Evolutionary conservation across 1,140 invertebrate genomes (phyloP).

Genomic region (Popillia japonica): DNA sequence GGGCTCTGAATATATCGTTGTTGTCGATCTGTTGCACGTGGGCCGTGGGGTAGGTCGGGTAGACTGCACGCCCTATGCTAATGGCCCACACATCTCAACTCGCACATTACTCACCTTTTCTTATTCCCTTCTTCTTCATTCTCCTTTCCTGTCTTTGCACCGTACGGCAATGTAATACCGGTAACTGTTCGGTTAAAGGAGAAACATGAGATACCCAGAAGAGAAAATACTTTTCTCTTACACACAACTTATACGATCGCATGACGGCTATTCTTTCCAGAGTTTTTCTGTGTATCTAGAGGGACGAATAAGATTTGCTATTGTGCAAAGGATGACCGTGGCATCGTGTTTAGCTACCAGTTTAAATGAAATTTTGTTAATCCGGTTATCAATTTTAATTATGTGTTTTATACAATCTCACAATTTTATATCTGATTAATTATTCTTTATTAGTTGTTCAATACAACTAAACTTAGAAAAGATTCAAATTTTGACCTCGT

Average conservation of each 20-base stretch:
- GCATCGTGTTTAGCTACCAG: background rate
- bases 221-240: background rate
- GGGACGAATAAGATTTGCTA: background rate
- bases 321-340: background rate
- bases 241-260: background rate
- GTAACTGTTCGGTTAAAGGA: background rate
- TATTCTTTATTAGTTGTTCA: too few species aligned
- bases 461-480: too few species aligned
- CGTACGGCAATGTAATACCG: background rate
- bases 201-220: background rate
- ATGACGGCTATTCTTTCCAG: background rate
- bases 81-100: slow-evolving; percentile 45
- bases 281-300: background rate
- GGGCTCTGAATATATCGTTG: slow-evolving; percentile 2
- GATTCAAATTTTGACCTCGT: too few species aligned
- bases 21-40: slow-evolving; percentile 47
- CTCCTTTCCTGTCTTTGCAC: background rate
- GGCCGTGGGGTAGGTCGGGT: slow-evolving; percentile 48
- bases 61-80: slow-evolving; percentile 47
- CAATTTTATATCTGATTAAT: too few species aligned
- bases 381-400: too few species aligned
- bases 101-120: slow-evolving; percentile 17
- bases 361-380: too few species aligned
- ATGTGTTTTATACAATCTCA: too few species aligned
- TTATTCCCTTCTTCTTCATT: background rate